These are phyloP conservation scores for Barypeithes pellucidus DNA, from an alignment of 2,888 invertebrate species.

Conservation along the genomic window DNA sequence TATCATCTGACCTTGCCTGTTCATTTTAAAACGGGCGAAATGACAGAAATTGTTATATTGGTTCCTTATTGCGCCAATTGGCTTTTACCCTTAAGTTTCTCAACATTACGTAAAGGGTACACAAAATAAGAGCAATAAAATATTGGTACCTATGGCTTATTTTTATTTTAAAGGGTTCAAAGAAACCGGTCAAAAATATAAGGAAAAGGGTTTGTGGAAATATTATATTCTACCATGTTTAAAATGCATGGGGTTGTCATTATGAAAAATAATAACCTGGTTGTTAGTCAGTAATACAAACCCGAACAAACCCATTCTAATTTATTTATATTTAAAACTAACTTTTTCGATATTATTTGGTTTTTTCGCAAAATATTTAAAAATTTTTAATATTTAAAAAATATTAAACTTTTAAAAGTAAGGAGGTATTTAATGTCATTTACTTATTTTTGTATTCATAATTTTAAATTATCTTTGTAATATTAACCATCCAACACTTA, in stretches of 20 bases:
- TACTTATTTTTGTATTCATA: too few species aligned
- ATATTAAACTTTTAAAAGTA: too few species aligned
- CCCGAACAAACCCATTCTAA: too few species aligned
- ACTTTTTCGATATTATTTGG: too few species aligned
- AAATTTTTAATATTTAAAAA: too few species aligned
- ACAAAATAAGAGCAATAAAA: slow-evolving; percentile 30
- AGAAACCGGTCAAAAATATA: slow-evolving; percentile 21
- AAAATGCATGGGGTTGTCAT: not conserved
- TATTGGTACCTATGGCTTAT: slow-evolving; percentile 15
- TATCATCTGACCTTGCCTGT: slow-evolving; percentile 37
- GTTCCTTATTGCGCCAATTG: slow-evolving; percentile 42
- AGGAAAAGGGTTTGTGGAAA: slow-evolving; percentile 27
- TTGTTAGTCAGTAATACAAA: too few species aligned
- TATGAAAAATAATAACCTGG: too few species aligned
- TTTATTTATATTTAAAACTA: too few species aligned
- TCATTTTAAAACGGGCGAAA: slow-evolving; percentile 42
- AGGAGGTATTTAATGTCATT: too few species aligned
- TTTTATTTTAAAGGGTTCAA: slow-evolving; percentile 17
- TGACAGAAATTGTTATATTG: slow-evolving; percentile 38
- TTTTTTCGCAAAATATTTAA: too few species aligned
- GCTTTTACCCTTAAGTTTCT: slow-evolving; percentile 33
- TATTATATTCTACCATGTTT: slow-evolving; percentile 19
- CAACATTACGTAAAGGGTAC: slow-evolving; percentile 45
- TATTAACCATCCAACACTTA: too few species aligned
- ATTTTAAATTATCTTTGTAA: too few species aligned